Base-by-base conservation (phyloP, 2,797 vertebrate genomes). In the Hydrocynus forskahlii region DNA sequence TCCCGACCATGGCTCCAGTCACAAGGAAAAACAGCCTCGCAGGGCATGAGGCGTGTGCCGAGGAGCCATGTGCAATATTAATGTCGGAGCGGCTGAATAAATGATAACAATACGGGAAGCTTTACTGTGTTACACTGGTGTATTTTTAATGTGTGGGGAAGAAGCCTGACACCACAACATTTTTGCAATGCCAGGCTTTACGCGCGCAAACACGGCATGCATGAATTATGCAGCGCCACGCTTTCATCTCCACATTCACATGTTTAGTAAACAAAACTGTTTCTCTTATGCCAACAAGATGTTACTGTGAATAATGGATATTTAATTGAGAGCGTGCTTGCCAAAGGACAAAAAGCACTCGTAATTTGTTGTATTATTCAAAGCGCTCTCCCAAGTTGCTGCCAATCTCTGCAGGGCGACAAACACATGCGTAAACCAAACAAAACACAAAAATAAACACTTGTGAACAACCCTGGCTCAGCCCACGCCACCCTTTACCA, bases 201-300 rank as follows among this genome's bases (percentile, higher is more conserved):
- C 38, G 80, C 63, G 81, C 89, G 86, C 92, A 90, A 94, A 90
- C 82, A 83, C 50, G 64, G 78, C 63, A 70, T 21, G 55, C 80
- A 90, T 95, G 91, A 93, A 95, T 95, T 92, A 95, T 95, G 91
- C 90, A 95, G 66, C 1, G 25, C 23, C 0, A 66, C 35, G 66
- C 89, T 93, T 90, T 86, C 85, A 86, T 86, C 83, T 89, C 85
- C 84, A 88, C 87, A 84, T 91, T 91, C 88, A 87, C 88, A 86
- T 92, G 90, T 94, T 95, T 93, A 91, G 94, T 95, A 95, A 95
- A 95, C 93, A 95, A 93, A 68, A 92, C 90, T 92, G 92, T 90
- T 93, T 90, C 90, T 92, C 88, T 91, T 90, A 85, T 81, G 86
- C 88, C 87, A 89, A 92, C 93, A 93, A 90, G 89, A 90, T 93